These are phyloP conservation scores for Atta cephalotes DNA, from an alignment of 1,140 invertebrate genomes.

Conservation along the genomic window DNA sequence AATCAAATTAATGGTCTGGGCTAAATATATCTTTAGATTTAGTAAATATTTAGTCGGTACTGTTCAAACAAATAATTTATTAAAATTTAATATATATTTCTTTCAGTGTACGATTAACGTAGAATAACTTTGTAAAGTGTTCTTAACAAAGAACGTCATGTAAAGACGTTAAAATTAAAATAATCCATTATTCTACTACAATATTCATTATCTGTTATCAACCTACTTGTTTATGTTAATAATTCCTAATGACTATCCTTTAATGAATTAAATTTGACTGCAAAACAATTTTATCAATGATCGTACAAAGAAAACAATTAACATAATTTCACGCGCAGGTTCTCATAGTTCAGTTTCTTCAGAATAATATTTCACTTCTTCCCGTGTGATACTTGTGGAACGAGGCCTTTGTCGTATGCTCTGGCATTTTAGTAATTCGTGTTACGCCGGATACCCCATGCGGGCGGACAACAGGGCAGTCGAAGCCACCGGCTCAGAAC, in stretches of 20 bases:
- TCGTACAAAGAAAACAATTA: background rate
- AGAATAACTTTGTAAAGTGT: background rate
- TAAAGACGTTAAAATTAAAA: background rate
- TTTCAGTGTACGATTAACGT: background rate
- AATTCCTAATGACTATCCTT: background rate
- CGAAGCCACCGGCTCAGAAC: conserved; percentile 65
- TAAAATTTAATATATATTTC: too few relatives aligned
- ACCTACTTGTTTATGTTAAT: background rate
- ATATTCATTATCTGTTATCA: background rate
- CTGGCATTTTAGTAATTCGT: conserved; percentile 33
- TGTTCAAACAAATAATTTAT: background rate
- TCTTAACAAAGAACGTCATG: background rate
- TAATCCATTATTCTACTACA: background rate
- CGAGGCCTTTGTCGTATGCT: conserved; percentile 1
- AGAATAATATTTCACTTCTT: conserved; percentile 18
- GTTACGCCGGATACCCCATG: conserved; percentile 28
- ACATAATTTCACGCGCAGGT: background rate
- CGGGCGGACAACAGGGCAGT: conserved; percentile 27
- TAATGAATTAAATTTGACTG: background rate
- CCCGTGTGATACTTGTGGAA: background rate
- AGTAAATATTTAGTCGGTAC: too few relatives aligned
- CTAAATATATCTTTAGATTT: too few relatives aligned
- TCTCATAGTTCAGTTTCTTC: background rate
- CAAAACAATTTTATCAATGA: background rate
- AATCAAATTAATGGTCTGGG: too few relatives aligned